Base-by-base conservation (phyloP, 1,140 invertebrate species). In the Ceratoteleas bidentatus region DNA sequence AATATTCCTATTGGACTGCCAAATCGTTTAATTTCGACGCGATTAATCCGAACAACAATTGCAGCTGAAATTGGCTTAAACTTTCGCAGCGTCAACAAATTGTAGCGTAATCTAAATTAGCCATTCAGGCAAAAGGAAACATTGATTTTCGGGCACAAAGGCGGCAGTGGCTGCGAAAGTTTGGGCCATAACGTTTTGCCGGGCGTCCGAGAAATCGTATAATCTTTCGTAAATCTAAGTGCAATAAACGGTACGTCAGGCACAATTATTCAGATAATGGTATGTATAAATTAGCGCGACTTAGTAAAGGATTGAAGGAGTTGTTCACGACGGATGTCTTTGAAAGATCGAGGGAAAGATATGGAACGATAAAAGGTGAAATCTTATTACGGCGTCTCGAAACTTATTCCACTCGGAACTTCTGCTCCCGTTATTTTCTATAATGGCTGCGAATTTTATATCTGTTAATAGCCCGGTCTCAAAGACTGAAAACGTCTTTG, bases 231-330 rank as follows among this genome's bases (percentile, higher is more conserved):
- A 57, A 52, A 74, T 74, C 57, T 69, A 75, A 79, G 61, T 75
- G 65, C 60, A 73, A 56, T 75, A 83, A 70, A 79, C 72, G 81
- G 66, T 69, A 83, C 61, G 81, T 68, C 70, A 76, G 62, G 61
- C 64, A 50, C 70, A 83, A 83, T 83, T 83, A 83, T 78, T 83
- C 75, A 78, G 81, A 83, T 83, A 83, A 83, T 73, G 75, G 75
- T 70, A 78, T 72, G 69, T 83, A 83, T 78, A 83, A 83, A 83
- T 78, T 78, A 83, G 70, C 45, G 70, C 64, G 68, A 74, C 69
- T 73, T 73, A 72, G 75, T 72, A 64, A 79, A 83, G 60, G 75
- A 78, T 75, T 75, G 81, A 69, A 74, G 72, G 72, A 72, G 75
- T 72, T 72, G 50, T 65, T 72, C 65, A 32, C 74, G 70, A 70